Percentiles rank a stretch among this genome's conserved stretches.
phyloP scores from a whole-genome alignment of 2,113 vertebrate genomes.

The Rattus rattus region DNA sequence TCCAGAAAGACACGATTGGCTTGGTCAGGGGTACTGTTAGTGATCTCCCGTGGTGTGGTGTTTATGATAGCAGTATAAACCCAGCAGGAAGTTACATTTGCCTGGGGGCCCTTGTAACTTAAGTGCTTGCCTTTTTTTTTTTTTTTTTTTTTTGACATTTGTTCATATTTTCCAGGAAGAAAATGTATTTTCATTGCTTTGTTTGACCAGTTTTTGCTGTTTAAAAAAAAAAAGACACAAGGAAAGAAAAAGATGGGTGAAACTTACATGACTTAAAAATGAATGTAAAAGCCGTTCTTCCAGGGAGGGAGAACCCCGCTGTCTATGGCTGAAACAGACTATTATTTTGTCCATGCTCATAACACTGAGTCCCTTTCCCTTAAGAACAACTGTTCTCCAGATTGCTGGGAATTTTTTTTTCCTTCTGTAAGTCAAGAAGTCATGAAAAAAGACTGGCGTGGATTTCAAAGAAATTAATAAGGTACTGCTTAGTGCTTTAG shows the following conservation, averaged over 20 bases:
- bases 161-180: conserved; percentile 76
- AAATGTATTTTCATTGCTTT: conserved; percentile 69
- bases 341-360: conserved; percentile 50
- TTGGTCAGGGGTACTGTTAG: conserved; percentile 77
- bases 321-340: conserved; percentile 4
- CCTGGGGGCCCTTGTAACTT: conserved; percentile 77
- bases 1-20: conserved; percentile 76
- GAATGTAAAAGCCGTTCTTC: background rate
- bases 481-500: background rate
- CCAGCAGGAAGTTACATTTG: conserved; percentile 81
- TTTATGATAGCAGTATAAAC: conserved; percentile 80
- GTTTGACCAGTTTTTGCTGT: conserved; percentile 68
- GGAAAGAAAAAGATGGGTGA: background rate
- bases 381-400: conserved; percentile 17
- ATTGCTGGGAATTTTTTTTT: background rate
- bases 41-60: conserved; percentile 79
- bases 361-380: conserved; percentile 40
- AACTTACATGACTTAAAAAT: conserved; percentile 67
- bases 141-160: conserved; percentile 73
- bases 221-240: background rate
- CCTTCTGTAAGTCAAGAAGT: conserved; percentile 27
- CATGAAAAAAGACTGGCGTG: background rate
- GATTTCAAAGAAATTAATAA: background rate
- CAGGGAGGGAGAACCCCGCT: conserved; percentile 39
- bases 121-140: conserved; percentile 67